Conservation (phyloP, 2,113 vertebrate genomes). For the Ctenomys sociabilis region DNA sequence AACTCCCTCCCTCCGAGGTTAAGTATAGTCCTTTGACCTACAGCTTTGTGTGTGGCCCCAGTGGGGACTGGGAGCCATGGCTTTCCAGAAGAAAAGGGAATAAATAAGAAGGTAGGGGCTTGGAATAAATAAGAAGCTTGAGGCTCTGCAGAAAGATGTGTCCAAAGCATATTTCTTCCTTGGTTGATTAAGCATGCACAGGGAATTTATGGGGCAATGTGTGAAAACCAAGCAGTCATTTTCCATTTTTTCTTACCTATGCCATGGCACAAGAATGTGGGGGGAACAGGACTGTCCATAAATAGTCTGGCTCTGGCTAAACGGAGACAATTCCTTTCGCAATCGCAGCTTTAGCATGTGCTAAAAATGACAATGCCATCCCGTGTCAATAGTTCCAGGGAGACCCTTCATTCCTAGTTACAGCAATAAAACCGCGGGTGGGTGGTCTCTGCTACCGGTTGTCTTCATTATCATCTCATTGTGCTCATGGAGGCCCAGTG, state of each 20-base stretch:
- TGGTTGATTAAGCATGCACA: slow-evolving; percentile 81
- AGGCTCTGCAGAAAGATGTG: slow-evolving; percentile 2
- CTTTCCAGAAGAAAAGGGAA: neutral
- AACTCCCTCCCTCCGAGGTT: neutral
- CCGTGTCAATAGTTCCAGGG: slow-evolving; percentile 84
- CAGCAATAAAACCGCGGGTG: slow-evolving; percentile 87
- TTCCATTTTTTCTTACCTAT: slow-evolving; percentile 84
- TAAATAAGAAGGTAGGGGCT: neutral
- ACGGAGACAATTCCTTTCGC: slow-evolving; percentile 84
- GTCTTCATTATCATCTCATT: slow-evolving; percentile 88
- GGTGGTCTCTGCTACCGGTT: slow-evolving; percentile 85
- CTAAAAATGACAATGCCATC: slow-evolving; percentile 88
- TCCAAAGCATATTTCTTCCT: slow-evolving; percentile 74
- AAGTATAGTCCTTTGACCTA: slow-evolving; percentile 44
- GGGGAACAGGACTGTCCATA: slow-evolving; percentile 79
- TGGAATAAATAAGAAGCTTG: neutral
- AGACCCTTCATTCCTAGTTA: slow-evolving; percentile 86
- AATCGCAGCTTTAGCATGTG: slow-evolving; percentile 84
- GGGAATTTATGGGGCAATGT: slow-evolving; percentile 84
- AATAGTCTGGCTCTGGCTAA: slow-evolving; percentile 87
- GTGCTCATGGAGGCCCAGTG: slow-evolving; percentile 83
- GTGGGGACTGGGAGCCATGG: neutral
- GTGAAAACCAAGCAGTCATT: slow-evolving; percentile 80
- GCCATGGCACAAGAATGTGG: slow-evolving; percentile 81
- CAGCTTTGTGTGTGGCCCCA: slow-evolving; percentile 42